Base-by-base conservation (phyloP, 2,888 invertebrate genomes). In the Labia minor region DNA sequence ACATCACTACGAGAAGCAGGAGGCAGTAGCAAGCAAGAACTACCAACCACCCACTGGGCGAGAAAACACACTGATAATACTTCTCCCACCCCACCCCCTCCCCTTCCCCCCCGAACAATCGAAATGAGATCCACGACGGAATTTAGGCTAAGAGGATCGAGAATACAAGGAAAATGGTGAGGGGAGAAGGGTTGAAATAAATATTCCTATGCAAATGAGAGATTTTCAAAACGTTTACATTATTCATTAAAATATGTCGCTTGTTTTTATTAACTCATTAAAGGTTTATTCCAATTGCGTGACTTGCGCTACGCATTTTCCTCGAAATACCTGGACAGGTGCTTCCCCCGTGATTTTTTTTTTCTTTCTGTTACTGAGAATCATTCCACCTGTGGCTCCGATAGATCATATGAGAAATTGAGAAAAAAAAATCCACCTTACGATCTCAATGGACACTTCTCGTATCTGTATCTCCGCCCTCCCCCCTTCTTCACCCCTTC, bases 201-300 rank as follows among this genome's bases (percentile, higher is more conserved):
- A 49, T 33, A 33, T 33, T 14, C 49, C 14, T 49, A 49, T 49
- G 49, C 49, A 49, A 49, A 49, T 49, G n/a, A 49, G 49, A 16
- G 16, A 2, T 49, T 4, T n/a, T n/a, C 3, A 10, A 49, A 49
- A 3, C 49, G 49, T 49, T 49, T 49, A 49, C 49, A 49, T 49
- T 49, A 49, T 49, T 49, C 49, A 49, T 49, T 49, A 49, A 49
- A 49, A 49, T 49, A 49, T 49, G 49, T 49, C 49, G n/a, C 49
- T 49, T 49, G 49, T 49, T 49, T n/a, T 49, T 49, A 49, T 49
- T 49, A 49, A 49, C 49, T 49, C 49, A 49, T 49, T 49, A 49
- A 49, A 49, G 49, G n/a, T 49, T 49, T 49, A 49, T 49, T n/a
- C 49, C 49, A 49, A 6, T 49, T 49, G 49, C 49, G 49, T 49